A percentile compares a stretch with the other conserved stretches of the same genome.
Evolutionary conservation across 2,888 invertebrate genomes (phyloP).

Genomic region (Nemapogon koenigi): DNA sequence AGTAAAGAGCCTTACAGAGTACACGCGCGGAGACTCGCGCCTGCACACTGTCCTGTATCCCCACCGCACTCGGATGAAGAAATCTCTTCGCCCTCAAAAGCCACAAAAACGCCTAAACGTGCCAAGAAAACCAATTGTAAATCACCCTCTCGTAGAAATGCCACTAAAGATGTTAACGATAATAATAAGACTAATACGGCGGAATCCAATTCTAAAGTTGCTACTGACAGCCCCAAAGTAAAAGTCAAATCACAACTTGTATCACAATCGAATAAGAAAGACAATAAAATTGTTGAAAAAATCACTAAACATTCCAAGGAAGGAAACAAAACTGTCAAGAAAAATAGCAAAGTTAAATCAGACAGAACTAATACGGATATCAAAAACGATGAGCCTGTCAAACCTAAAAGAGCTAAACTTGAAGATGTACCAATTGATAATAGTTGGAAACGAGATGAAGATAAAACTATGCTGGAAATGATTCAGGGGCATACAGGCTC

Average conservation of each 20-base stretch:
- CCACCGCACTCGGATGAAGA: conserved; percentile 39
- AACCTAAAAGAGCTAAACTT: conserved; percentile 25
- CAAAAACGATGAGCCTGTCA: conserved; percentile 19
- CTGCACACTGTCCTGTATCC: conserved; percentile 32
- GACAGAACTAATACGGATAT: background rate
- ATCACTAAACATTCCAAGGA: background rate
- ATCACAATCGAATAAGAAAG: conserved; percentile 13
- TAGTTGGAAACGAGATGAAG: conserved; percentile 82
- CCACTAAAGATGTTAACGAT: conserved; percentile 43
- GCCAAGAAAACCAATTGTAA: no score
- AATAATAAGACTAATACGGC: conserved; percentile 38
- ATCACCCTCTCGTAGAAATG: conserved; percentile 44
- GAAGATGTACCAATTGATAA: conserved; percentile 18
- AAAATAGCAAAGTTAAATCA: background rate
- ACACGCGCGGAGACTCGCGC: conserved; percentile 41
- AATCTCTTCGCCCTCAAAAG: conserved; percentile 25
- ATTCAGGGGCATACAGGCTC: conserved; percentile 73
- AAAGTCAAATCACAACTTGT: background rate
- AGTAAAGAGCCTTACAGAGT: conserved; percentile 53
- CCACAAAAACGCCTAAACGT: conserved; percentile 32
- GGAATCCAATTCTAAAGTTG: conserved; percentile 22
- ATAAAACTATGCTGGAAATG: conserved; percentile 79
- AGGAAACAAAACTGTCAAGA: background rate
- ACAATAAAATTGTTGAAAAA: background rate
- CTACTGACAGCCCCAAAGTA: conserved; percentile 32